Base-by-base conservation (phyloP, 2,888 invertebrate species). In the Chromoteleia sp. region DNA sequence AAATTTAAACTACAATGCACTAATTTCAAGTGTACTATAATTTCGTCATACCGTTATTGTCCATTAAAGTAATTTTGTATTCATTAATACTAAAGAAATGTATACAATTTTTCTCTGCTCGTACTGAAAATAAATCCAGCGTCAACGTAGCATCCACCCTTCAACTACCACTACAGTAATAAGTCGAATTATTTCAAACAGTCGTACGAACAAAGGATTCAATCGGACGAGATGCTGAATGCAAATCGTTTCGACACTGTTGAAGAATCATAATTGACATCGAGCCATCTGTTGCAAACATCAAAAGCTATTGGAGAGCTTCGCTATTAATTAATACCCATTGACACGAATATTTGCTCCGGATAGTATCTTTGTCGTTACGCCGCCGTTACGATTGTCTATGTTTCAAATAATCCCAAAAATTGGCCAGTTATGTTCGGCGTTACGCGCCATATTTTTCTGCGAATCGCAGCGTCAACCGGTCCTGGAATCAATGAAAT, bases 211-310 rank as follows among this genome's bases (percentile, higher is more conserved):
- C 77, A 70, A 77, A 61, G 48, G 67, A 41, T 43, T 58, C 77
- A 70, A 70, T 77, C 39, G 45, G 14, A 56, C 54, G 70, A 58
- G 50, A 43, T 25, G 45, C 5, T 41, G 61, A 61, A 70, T 61
- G 58, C 77, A 70, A 70, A 63, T 70, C 17, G 29, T 15, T 56
- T 21, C 19, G 48, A 54, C 54, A 59, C 68, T 65, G 58, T 58
- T 15, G 63, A 70, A 61, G 48, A 68, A 70, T 63, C 63, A 63
- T 70, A 70, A 77, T 70, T 77, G 77, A 70, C 71, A 76, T 39
- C 19, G 67, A 36, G 50, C 65, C 67, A 75, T 75, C 67, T 75
- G 70, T 63, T 70, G 54, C 54, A 39, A 36, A 61, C 56, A 48
- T 70, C 61, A 76, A 76, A 61, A 76, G 68, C 61, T 12, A 29